Percentiles rank a stretch among this genome's conserved stretches.
phyloP scores from a whole-genome alignment of 2,113 vertebrate genomes.

The Tyrannus savana region DNA sequence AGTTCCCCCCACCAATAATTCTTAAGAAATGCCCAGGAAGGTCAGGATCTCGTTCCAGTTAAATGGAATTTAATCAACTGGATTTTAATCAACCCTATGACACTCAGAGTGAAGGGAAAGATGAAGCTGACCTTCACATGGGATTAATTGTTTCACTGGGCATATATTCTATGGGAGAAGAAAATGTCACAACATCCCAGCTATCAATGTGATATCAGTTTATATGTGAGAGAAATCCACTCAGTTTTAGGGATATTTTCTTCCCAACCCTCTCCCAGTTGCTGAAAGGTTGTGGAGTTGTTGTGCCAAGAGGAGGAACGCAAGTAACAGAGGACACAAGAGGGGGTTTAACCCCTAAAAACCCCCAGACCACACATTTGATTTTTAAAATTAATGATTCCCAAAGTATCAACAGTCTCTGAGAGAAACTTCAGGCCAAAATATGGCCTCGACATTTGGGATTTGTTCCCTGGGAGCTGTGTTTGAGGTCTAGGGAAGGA shows the following conservation, averaged over 20 bases:
- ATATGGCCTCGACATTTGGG: not conserved
- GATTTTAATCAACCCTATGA: not conserved
- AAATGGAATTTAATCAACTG: not conserved
- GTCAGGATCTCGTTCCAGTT: not conserved
- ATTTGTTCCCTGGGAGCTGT: accelerated
- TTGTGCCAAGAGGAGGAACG: not conserved
- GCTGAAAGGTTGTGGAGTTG: not conserved
- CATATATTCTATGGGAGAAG: accelerated
- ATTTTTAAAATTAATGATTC: not conserved
- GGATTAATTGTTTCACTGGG: not conserved
- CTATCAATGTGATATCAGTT: not conserved
- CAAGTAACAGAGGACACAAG: not conserved
- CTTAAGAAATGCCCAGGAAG: not conserved
- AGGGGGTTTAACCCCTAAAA: not conserved
- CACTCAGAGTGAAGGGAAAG: not conserved
- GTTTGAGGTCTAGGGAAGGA: not conserved
- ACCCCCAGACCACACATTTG: accelerated
- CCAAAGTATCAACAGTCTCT: not conserved
- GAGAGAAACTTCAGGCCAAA: not conserved
- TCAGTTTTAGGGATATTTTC: not conserved
- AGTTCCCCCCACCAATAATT: accelerated
- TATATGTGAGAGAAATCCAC: not conserved
- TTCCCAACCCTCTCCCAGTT: not conserved
- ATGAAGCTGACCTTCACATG: not conserved
- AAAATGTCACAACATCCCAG: not conserved